Conservation (phyloP, 2,113 vertebrate species). For the Pelecanus crispus region DNA sequence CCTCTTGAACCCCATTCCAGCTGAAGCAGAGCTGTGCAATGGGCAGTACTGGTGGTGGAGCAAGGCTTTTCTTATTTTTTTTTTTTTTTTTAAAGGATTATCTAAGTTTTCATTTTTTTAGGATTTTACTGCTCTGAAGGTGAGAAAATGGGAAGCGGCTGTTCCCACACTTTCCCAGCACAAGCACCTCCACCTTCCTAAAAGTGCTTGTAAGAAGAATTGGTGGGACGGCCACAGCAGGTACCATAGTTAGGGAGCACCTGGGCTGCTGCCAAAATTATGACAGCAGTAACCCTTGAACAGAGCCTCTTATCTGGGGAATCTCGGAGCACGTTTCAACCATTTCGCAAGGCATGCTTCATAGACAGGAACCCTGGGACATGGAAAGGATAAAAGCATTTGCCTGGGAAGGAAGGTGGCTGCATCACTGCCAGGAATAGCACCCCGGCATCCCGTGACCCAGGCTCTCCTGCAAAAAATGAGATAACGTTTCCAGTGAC, state of each 20-base stretch:
- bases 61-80: background rate
- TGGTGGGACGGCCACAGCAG: background rate
- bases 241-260: background rate
- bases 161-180: background rate
- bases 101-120: background rate
- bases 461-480: background rate
- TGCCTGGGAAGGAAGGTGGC: background rate
- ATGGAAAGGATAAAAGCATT: background rate
- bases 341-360: background rate
- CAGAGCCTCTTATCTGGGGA: background rate
- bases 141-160: background rate
- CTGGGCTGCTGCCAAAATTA: background rate
- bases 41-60: background rate
- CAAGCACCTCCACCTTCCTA: background rate
- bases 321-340: background rate
- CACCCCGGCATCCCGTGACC: background rate
- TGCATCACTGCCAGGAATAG: constrained; percentile 27
- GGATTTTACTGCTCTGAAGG: background rate
- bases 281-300: background rate
- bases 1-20: background rate
- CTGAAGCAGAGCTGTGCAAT: background rate
- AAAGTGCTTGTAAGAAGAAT: background rate
- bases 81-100: background rate
- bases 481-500: background rate
- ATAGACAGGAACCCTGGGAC: constrained; percentile 25